Base-by-base conservation (phyloP, 2,113 vertebrate species). In the Gila orcuttii region DNA sequence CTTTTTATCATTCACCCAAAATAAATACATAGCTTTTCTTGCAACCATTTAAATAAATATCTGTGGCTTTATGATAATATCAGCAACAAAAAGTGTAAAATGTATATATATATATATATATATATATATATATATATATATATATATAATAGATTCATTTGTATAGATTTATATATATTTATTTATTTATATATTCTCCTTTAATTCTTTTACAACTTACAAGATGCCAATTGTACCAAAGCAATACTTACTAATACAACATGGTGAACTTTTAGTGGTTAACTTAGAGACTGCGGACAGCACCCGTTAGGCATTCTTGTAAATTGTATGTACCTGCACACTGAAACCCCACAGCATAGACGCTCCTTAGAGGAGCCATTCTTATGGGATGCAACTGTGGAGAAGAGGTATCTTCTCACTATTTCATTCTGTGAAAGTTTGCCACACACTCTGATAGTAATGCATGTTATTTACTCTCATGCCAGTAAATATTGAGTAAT, bases 161-260 rank as follows among this genome's bases (percentile, higher is more conserved):
- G 89, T 91, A 91, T 93, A 93, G 90, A 93, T 89, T 33, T 87
- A 74, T 86, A 25, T 80, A 85, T 88, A 87, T 87, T 66, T 88
- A 92, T 78, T 92, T 90, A 90, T 93, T 59, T 92, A 90, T 93
- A 93, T 93, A 93, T 89, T 93, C 89, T 93, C 90, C 92, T 91
- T 93, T 93, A 89, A 92, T 90, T 94, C 88, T 92, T 92, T 92
- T 90, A 92, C 91, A 94, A 93, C 93, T 92, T 91, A 94, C 93
- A 93, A 90, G 91, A 94, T 92, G 92, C 93, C 93, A 92, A 90
- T 90, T 91, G 93, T 94, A 95, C 93, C 93, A 92, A 90, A 94
- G 93, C 93, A 86, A 92, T 91, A 92, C 87, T 93, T 91, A 88
- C 85, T 89, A 90, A 90, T 85, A 94, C 88, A 84, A 89, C 85